Conservation (phyloP, 1,140 invertebrate genomes). For the Chlorops oryzae region DNA sequence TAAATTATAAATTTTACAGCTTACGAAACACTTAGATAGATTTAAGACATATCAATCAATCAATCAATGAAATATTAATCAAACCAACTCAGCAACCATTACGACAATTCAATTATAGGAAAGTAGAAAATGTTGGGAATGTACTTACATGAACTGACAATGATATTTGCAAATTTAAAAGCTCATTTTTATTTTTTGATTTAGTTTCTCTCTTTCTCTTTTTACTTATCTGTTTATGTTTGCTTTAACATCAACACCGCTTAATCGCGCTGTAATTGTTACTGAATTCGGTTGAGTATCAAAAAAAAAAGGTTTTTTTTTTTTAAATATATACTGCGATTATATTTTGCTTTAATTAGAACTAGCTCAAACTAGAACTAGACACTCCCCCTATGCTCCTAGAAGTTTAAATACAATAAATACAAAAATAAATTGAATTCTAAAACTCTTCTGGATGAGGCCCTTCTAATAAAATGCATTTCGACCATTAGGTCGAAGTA, state of each 20-base stretch:
- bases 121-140: slow-evolving; percentile 41
- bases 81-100: slow-evolving; percentile 48
- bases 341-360: too few species aligned
- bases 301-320: not conserved
- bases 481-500: too few species aligned
- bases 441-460: too few species aligned
- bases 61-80: slow-evolving; percentile 34
- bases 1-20: slow-evolving; percentile 15
- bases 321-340: too few species aligned
- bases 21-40: slow-evolving; percentile 18
- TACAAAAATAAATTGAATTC: too few species aligned
- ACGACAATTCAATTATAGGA: slow-evolving; percentile 46
- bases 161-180: too few species aligned
- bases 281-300: not conserved
- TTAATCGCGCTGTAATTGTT: not conserved
- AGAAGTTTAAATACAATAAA: too few species aligned
- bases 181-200: too few species aligned
- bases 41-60: slow-evolving; percentile 30
- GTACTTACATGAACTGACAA: slow-evolving; percentile 47
- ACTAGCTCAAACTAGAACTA: too few species aligned
- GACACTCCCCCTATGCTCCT: too few species aligned
- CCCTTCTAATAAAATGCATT: too few species aligned
- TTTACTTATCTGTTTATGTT: not conserved
- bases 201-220: slow-evolving; percentile 1
- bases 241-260: not conserved